A percentile compares a stretch with the other conserved stretches of the same genome.
These are phyloP conservation scores for Cantharis flavilabris DNA, from an alignment of 2,888 invertebrate species.

Conservation along the genomic window DNA sequence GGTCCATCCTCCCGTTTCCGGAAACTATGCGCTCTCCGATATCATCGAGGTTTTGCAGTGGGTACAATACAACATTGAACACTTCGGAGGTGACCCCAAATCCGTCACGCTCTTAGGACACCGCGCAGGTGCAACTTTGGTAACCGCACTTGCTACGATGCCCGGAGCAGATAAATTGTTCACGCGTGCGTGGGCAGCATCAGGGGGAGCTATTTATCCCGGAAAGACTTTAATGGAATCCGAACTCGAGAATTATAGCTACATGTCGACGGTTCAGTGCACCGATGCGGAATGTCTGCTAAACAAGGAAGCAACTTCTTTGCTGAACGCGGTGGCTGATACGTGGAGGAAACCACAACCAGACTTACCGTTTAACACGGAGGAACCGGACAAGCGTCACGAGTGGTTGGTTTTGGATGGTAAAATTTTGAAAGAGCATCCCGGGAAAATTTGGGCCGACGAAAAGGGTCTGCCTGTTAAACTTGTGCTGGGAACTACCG, in stretches of 20 bases:
- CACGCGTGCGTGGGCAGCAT: conserved; percentile 78
- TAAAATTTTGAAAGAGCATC: conserved; percentile 67
- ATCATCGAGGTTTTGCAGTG: conserved; percentile 76
- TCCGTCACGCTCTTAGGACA: conserved; percentile 84
- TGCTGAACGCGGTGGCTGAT: conserved; percentile 73
- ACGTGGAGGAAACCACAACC: conserved; percentile 69
- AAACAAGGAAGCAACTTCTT: conserved; percentile 58
- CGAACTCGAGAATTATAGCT: conserved; percentile 65
- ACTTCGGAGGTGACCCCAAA: conserved; percentile 81
- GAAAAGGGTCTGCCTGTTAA: conserved; percentile 54
- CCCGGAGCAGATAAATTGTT: conserved; percentile 69
- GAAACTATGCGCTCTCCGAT: conserved; percentile 86
- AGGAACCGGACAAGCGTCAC: conserved; percentile 63
- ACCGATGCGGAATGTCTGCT: conserved; percentile 63
- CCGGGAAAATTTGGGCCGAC: conserved; percentile 67
- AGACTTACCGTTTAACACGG: conserved; percentile 59
- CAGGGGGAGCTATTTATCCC: conserved; percentile 75
- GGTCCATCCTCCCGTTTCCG: conserved; percentile 75
- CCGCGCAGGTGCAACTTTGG: conserved; percentile 82
- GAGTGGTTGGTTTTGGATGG: conserved; percentile 80
- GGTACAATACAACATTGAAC: conserved; percentile 79
- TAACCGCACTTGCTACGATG: conserved; percentile 71
- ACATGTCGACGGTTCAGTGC: conserved; percentile 59
- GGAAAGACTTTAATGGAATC: conserved; percentile 65
- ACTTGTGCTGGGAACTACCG: conserved; percentile 74